A percentile compares a stretch with the other conserved stretches of the same genome.
Conservation (phyloP, 2,113 vertebrate species). For the Sander vitreus region DNA sequence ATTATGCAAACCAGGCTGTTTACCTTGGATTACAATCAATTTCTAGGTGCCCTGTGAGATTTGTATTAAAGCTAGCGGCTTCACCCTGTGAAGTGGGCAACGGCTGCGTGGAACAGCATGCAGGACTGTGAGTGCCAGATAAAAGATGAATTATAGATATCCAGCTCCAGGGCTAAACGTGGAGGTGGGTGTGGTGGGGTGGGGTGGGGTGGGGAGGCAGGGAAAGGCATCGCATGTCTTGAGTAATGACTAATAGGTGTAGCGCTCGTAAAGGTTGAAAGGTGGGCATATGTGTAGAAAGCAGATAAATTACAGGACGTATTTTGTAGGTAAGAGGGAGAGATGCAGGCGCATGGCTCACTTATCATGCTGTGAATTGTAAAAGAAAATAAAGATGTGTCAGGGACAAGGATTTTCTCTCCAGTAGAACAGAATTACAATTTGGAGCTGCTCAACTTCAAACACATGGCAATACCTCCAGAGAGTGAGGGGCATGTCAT, state of each 20-base stretch:
- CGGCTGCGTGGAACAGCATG: conserved; percentile 65
- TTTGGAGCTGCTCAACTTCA: conserved; percentile 69
- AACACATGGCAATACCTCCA: conserved; percentile 62
- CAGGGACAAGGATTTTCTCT: conserved; percentile 69
- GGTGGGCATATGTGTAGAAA: conserved; percentile 51
- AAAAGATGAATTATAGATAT: conserved; percentile 85
- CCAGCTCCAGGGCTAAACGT: conserved; percentile 72
- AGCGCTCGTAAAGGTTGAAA: conserved; percentile 54
- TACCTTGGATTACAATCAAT: conserved; percentile 79
- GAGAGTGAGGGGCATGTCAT: conserved; percentile 69
- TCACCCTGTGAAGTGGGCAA: conserved; percentile 77
- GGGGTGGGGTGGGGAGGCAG: conserved; percentile 28
- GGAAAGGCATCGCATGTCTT: conserved; percentile 44
- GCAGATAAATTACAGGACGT: conserved; percentile 58
- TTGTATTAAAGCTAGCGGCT: conserved; percentile 63
- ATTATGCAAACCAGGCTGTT: conserved; percentile 79
- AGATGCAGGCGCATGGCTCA: conserved; percentile 32
- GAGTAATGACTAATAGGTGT: conserved; percentile 73
- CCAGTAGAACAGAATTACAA: conserved; percentile 65
- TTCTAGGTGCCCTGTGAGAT: conserved; percentile 68
- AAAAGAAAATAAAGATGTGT: conserved; percentile 66
- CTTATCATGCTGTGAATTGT: conserved; percentile 54
- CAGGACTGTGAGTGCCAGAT: conserved; percentile 78
- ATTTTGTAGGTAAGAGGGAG: conserved; percentile 36
- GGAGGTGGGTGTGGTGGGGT: conserved; percentile 48